A percentile compares a stretch with the other conserved stretches of the same genome.
These are phyloP conservation scores for Gastracanthus pulcherrimus DNA, from an alignment of 2,888 invertebrate species.

Conservation along the genomic window DNA sequence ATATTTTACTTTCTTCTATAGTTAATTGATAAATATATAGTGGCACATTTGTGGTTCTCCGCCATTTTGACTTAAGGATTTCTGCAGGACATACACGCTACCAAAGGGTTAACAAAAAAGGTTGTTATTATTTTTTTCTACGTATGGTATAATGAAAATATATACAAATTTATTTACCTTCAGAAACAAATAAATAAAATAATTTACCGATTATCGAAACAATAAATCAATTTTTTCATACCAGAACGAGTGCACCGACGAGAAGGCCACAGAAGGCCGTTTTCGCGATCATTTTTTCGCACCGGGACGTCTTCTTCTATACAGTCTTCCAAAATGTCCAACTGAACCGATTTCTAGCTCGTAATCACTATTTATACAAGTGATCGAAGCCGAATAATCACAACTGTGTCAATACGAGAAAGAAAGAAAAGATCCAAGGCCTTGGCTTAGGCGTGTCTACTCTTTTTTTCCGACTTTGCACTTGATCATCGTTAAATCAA, in stretches of 20 bases:
- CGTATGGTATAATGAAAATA: no score
- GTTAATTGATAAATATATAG: no score
- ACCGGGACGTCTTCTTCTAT: no score
- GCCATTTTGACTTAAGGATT: no score
- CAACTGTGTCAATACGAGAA: slow-evolving; percentile 8
- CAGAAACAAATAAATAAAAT: background rate
- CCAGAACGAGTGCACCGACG: background rate
- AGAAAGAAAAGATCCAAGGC: background rate
- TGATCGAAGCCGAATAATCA: background rate
- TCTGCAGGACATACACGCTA: no score
- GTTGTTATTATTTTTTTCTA: no score
- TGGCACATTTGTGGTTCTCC: no score
- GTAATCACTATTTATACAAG: slow-evolving; percentile 7
- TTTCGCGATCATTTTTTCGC: background rate
- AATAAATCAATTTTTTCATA: background rate
- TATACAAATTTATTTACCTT: background rate
- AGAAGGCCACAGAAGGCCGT: background rate
- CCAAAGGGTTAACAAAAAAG: no score
- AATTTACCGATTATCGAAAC: background rate
- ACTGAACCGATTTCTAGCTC: background rate
- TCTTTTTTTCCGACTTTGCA: no score
- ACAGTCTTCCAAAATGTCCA: background rate
- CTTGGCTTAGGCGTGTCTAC: background rate
- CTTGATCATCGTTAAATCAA: no score
- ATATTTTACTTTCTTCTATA: no score